Conservation (phyloP, 1,140 invertebrate genomes). For the Sinonovacula constricta region DNA sequence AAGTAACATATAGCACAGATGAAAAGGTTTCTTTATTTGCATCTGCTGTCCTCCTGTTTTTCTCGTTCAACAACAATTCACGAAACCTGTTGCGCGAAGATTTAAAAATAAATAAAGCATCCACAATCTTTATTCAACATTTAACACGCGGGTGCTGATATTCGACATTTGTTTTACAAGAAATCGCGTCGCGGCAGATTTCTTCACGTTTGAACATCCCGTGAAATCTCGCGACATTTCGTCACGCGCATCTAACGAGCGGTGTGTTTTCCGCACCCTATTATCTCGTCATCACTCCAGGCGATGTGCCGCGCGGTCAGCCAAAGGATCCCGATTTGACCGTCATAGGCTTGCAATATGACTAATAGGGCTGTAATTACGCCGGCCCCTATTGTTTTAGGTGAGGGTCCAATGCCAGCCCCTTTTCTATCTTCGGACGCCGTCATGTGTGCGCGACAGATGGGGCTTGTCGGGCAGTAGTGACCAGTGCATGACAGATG, state of each 20-base stretch:
- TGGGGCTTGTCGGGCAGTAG: constrained; percentile 33
- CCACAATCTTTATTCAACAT: too few species aligned
- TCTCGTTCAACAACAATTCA: too few species aligned
- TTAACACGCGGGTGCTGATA: too few species aligned
- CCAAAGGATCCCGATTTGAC: neutral
- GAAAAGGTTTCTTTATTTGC: too few species aligned
- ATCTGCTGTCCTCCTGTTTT: too few species aligned
- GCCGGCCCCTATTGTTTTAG: constrained; percentile 37
- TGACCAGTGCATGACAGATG: neutral
- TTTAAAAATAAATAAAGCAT: too few species aligned
- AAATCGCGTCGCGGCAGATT: too few species aligned
- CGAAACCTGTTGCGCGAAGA: too few species aligned
- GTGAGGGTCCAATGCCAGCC: neutral
- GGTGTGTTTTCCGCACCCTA: neutral
- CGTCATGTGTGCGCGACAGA: constrained; percentile 39
- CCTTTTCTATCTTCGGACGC: constrained; percentile 14
- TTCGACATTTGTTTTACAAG: too few species aligned
- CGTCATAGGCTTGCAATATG: constrained; percentile 27
- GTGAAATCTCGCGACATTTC: neutral
- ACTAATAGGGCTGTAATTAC: constrained; percentile 42
- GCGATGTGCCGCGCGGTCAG: neutral
- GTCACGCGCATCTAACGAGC: neutral
- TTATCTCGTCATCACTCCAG: neutral
- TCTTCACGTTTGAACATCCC: too few species aligned
- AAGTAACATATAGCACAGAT: too few species aligned